Percentiles rank a stretch among this genome's conserved stretches.
These are phyloP conservation scores for Heliconius ethilla DNA, from an alignment of 2,888 invertebrate genomes.

Conservation along the genomic window DNA sequence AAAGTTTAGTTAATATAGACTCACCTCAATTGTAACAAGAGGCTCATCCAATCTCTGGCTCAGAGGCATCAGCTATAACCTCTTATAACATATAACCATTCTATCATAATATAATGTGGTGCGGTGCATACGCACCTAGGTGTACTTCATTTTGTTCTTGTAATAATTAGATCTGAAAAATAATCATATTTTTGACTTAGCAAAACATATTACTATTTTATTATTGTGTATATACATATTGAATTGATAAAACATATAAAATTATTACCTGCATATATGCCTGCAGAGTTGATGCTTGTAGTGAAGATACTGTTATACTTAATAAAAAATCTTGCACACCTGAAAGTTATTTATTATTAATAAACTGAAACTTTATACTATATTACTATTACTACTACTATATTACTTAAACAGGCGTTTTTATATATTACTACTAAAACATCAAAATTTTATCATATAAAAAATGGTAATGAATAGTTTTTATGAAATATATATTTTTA, in stretches of 20 bases:
- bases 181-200: slow-evolving; percentile 43
- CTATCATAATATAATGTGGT: slow-evolving; percentile 78
- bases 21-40: slow-evolving; percentile 82
- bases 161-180: slow-evolving; percentile 69
- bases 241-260: not conserved
- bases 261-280: slow-evolving; percentile 7
- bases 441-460: not conserved
- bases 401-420: not conserved
- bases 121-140: slow-evolving; percentile 77
- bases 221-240: not conserved
- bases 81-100: slow-evolving; percentile 75
- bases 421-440: not conserved
- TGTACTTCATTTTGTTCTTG: slow-evolving; percentile 67
- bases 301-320: slow-evolving; percentile 4
- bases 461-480: not conserved
- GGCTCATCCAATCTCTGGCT: slow-evolving; percentile 81
- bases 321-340: slow-evolving; percentile 12
- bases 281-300: slow-evolving; percentile 48
- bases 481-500: not conserved
- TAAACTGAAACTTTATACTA: not conserved
- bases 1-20: slow-evolving; percentile 44
- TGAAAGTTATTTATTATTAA: slow-evolving; percentile 14
- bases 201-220: slow-evolving; percentile 19
- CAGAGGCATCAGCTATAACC: slow-evolving; percentile 82
- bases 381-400: not conserved